These are phyloP conservation scores for Epinotia ramella DNA, from an alignment of 2,888 invertebrate species.

Conservation along the genomic window DNA sequence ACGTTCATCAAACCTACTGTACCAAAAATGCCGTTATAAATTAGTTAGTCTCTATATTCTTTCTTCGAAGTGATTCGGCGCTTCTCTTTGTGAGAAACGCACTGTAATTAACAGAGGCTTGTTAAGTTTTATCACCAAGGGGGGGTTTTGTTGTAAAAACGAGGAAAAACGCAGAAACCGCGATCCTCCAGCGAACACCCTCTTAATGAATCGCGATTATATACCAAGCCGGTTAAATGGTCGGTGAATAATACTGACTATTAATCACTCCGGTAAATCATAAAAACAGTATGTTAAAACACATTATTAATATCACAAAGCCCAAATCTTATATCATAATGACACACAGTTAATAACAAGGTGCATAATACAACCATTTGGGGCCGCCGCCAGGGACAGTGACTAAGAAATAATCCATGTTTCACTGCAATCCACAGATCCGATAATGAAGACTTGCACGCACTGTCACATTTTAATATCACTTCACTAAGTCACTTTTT, in stretches of 20 bases:
- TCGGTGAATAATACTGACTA: neutral
- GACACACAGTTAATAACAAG: conserved; percentile 71
- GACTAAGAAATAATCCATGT: conserved; percentile 48
- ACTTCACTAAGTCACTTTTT: conserved; percentile 76
- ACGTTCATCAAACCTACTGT: too few species aligned
- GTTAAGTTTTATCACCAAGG: too few species aligned
- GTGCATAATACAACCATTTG: conserved; percentile 69
- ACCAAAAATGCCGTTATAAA: too few species aligned
- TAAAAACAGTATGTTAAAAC: conserved; percentile 12
- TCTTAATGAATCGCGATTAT: neutral
- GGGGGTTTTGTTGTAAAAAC: neutral
- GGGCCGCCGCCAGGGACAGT: conserved; percentile 81
- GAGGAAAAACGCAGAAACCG: neutral
- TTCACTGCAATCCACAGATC: conserved; percentile 61
- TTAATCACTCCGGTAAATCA: conserved; percentile 5
- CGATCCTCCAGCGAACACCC: neutral
- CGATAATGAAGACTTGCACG: conserved; percentile 55
- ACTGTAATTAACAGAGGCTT: too few species aligned
- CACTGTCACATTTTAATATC: conserved; percentile 73
- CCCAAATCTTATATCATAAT: conserved; percentile 48
- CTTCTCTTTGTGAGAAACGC: too few species aligned
- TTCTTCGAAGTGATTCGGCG: too few species aligned
- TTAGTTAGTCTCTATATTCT: too few species aligned
- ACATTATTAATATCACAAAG: conserved; percentile 16
- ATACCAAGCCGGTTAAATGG: neutral